These are phyloP conservation scores for Tridacna gigas DNA, from an alignment of 2,888 invertebrate species.

Conservation along the genomic window DNA sequence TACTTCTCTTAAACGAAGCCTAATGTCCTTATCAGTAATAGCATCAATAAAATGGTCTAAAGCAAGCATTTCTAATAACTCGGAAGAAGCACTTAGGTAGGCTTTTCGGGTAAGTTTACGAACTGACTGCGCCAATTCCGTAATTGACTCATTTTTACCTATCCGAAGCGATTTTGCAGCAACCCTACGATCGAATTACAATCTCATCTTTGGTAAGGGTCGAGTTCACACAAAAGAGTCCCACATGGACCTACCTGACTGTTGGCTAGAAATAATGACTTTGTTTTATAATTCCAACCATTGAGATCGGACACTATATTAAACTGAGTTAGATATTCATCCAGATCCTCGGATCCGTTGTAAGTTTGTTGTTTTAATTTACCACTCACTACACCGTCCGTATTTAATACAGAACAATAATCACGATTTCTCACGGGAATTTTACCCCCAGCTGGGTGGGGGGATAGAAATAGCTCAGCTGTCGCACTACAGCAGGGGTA, in stretches of 20 bases:
- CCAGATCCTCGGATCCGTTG: conserved; percentile 44
- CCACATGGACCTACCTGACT: conserved; percentile 37
- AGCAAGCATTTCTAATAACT: conserved; percentile 41
- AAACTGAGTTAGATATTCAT: conserved; percentile 51
- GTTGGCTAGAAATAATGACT: conserved; percentile 48
- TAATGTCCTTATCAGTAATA: conserved; percentile 50
- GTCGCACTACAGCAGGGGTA: too few relatives aligned
- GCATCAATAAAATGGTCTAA: conserved; percentile 61
- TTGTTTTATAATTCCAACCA: conserved; percentile 84
- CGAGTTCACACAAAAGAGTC: conserved; percentile 39
- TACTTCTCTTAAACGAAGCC: conserved; percentile 43
- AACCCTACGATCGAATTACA: conserved; percentile 35
- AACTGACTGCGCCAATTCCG: conserved; percentile 58
- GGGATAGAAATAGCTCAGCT: too few relatives aligned
- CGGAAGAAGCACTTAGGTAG: conserved; percentile 41
- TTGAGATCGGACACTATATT: conserved; percentile 50
- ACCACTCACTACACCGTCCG: neutral
- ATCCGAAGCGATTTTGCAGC: conserved; percentile 54
- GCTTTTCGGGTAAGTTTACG: conserved; percentile 54
- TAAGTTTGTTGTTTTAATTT: conserved; percentile 37
- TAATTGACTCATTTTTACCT: conserved; percentile 49
- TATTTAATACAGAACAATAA: too few relatives aligned
- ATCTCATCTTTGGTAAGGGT: conserved; percentile 28
- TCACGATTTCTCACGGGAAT: too few relatives aligned
- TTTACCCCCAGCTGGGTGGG: too few relatives aligned